Percentiles rank a stretch among this genome's conserved stretches.
phyloP scores from a whole-genome alignment of 1,140 invertebrate species.

The Potamilus streckersoni region DNA sequence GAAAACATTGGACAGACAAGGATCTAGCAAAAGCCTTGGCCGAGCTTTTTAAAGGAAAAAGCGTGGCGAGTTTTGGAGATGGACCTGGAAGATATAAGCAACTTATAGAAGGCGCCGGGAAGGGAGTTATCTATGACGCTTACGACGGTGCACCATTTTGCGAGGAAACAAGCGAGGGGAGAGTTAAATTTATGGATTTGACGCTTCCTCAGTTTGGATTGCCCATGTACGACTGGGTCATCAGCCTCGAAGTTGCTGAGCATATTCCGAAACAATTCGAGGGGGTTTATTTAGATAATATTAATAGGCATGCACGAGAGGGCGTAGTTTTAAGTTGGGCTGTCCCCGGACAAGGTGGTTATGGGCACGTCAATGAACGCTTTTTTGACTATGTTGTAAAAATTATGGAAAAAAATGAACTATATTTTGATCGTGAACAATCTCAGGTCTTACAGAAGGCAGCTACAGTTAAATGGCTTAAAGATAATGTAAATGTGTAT shows the following conservation, averaged over 20 bases:
- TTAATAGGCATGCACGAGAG: slow-evolving; percentile 29
- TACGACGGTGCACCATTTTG: slow-evolving; percentile 33
- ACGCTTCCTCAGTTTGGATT: slow-evolving; percentile 35
- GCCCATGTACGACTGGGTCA: slow-evolving; percentile 35
- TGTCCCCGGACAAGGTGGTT: slow-evolving; percentile 11
- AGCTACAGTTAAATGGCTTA: slow-evolving; percentile 12
- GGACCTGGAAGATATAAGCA: slow-evolving; percentile 32
- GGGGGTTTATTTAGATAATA: slow-evolving; percentile 27
- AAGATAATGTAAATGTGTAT: slow-evolving; percentile 15
- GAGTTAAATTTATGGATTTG: slow-evolving; percentile 28
- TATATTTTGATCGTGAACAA: slow-evolving; percentile 1
- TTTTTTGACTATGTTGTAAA: slow-evolving; percentile 7
- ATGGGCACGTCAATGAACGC: slow-evolving; percentile 15
- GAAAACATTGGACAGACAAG: too few species aligned
- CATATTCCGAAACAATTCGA: slow-evolving; percentile 30
- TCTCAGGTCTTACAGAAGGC: slow-evolving; percentile 1
- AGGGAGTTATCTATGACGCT: slow-evolving; percentile 22
- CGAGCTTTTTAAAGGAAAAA: slow-evolving; percentile 8
- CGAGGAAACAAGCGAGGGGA: slow-evolving; percentile 28
- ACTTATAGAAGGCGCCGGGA: slow-evolving; percentile 1
- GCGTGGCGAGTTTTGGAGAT: slow-evolving; percentile 31
- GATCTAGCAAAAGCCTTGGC: too few species aligned
- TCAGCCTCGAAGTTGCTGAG: slow-evolving; percentile 36
- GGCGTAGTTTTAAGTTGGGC: slow-evolving; percentile 38
- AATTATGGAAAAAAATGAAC: slow-evolving; percentile 5